Percentiles rank a stretch among this genome's conserved stretches.
These are phyloP conservation scores for Bombus confusus DNA, from an alignment of 1,140 invertebrate species.

Conservation along the genomic window DNA sequence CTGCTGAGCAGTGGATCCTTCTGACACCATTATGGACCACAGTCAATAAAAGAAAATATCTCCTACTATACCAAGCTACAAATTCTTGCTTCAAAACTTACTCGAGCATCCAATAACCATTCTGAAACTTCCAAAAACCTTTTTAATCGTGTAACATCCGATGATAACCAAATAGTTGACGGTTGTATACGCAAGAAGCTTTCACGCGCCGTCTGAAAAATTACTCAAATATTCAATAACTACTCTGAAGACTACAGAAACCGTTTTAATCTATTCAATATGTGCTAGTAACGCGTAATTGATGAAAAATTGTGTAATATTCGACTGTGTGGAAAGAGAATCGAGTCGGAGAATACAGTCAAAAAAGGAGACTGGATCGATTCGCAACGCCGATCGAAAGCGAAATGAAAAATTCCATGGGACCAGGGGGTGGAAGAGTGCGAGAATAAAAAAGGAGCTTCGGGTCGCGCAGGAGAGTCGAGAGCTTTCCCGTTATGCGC, in stretches of 20 bases:
- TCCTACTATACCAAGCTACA: too few species aligned
- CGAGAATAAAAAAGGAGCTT: slow-evolving; percentile 40
- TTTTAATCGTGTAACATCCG: not conserved
- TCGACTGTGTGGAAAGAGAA: not conserved
- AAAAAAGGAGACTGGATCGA: not conserved
- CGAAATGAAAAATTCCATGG: slow-evolving; percentile 65
- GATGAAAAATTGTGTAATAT: not conserved
- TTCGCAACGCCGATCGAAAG: slow-evolving; percentile 53
- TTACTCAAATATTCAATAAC: not conserved
- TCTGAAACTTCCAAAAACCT: too few species aligned
- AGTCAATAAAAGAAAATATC: too few species aligned
- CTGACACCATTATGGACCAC: too few species aligned
- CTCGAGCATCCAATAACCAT: too few species aligned
- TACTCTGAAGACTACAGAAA: not conserved
- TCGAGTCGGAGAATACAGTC: too few species aligned
- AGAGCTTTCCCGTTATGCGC: slow-evolving; percentile 66
- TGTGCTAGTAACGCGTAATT: too few species aligned
- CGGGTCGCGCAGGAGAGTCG: slow-evolving; percentile 38
- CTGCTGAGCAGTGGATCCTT: too few species aligned
- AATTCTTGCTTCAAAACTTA: too few species aligned
- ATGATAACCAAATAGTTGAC: not conserved
- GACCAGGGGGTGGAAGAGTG: not conserved
- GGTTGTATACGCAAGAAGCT: too few species aligned
- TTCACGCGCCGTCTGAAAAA: not conserved
- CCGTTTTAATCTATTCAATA: too few species aligned